A percentile compares a stretch with the other conserved stretches of the same genome.
These are phyloP conservation scores for Lycophotia porphyrea DNA, from an alignment of 2,888 invertebrate genomes.

Conservation along the genomic window DNA sequence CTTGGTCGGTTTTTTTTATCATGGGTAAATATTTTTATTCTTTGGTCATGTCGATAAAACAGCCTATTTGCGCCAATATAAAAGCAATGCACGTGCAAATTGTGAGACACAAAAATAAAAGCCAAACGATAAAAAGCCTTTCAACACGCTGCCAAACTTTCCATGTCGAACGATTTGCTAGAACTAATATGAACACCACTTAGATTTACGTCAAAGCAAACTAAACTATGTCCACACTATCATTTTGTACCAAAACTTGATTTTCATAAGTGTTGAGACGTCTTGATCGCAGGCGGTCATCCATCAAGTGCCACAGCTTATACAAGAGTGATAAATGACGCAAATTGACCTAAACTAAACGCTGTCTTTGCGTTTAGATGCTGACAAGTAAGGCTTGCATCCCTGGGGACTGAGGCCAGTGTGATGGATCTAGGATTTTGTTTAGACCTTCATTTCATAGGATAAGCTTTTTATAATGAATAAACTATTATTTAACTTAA, in stretches of 20 bases:
- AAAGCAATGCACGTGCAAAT: too few species aligned
- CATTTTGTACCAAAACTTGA: constrained; percentile 40
- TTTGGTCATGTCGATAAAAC: too few species aligned
- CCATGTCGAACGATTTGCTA: background rate
- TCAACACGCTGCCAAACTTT: background rate
- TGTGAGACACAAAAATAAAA: too few species aligned
- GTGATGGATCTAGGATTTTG: constrained; percentile 28
- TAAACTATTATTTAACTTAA: background rate
- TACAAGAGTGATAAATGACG: constrained; percentile 63
- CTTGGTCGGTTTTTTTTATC: too few species aligned
- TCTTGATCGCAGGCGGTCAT: constrained; percentile 50
- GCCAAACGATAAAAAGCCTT: background rate
- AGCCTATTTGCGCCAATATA: too few species aligned
- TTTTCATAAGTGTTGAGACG: constrained; percentile 45
- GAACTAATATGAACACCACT: background rate
- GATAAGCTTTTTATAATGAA: background rate
- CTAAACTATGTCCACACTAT: constrained; percentile 17
- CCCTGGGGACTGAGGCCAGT: constrained; percentile 29
- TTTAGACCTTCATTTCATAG: background rate
- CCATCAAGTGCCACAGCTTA: constrained; percentile 53
- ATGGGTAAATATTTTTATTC: too few species aligned
- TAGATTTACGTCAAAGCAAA: constrained; percentile 23
- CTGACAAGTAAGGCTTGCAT: constrained; percentile 41
- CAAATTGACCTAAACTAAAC: constrained; percentile 56
- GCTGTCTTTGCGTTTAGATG: constrained; percentile 41